Conservation (phyloP, 2,888 invertebrate species). For the Atethmia centrago region DNA sequence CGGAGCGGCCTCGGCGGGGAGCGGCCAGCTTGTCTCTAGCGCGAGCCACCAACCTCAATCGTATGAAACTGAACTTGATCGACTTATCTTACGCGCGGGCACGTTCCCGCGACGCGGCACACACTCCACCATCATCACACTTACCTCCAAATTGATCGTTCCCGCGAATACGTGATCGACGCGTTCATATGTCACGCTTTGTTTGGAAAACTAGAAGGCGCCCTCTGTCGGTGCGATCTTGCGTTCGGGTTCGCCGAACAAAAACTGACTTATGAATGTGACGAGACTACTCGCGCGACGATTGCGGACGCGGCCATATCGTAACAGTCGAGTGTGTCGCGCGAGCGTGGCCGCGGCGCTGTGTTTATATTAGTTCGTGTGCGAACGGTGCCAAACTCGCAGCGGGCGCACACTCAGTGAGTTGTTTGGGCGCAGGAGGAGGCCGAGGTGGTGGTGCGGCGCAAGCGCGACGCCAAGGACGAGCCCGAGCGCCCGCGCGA, state of each 20-base stretch:
- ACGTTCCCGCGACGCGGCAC: constrained; percentile 31
- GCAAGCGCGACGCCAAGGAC: constrained; percentile 85
- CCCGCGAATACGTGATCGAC: background rate
- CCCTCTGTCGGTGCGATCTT: background rate
- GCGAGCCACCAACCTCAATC: constrained; percentile 59
- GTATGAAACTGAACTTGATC: constrained; percentile 67
- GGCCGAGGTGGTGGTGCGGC: constrained; percentile 90
- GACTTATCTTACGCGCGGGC: constrained; percentile 43
- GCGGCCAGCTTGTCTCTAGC: constrained; percentile 56
- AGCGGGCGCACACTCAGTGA: constrained; percentile 45
- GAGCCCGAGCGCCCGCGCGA: constrained; percentile 72
- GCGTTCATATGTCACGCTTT: background rate
- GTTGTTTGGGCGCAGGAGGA: constrained; percentile 91
- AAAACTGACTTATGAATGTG: background rate
- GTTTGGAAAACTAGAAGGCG: background rate
- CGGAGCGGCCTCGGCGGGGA: constrained; percentile 62
- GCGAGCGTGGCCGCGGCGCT: constrained; percentile 45
- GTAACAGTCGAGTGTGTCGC: constrained; percentile 5
- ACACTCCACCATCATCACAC: background rate
- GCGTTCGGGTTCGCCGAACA: background rate
- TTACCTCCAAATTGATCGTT: background rate
- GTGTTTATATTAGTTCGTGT: constrained; percentile 54
- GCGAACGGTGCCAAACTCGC: constrained; percentile 45
- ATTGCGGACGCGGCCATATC: no score
- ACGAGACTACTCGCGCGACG: background rate